Percentiles rank a stretch among this genome's conserved stretches.
Conservation (phyloP, 2,113 vertebrate genomes). For the Desmodus rotundus region DNA sequence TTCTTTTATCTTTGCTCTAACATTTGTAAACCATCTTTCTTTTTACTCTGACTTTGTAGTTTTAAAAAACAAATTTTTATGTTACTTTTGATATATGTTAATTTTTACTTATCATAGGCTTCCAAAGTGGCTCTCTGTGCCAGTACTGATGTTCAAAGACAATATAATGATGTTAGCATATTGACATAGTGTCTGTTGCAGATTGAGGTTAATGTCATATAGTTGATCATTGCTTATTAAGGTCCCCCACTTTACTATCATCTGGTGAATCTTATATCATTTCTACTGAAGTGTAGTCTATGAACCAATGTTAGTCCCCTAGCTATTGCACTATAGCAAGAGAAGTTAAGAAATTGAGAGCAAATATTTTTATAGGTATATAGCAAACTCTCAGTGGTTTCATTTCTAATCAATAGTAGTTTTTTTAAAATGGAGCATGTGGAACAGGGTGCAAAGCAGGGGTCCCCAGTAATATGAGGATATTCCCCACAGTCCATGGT, state of each 20-base stretch:
- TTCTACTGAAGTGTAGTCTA: neutral
- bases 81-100: neutral
- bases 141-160: neutral
- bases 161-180: neutral
- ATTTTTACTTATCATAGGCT: neutral
- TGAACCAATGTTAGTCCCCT: neutral
- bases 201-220: neutral
- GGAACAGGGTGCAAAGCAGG: no score
- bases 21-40: neutral
- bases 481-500: no score
- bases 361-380: neutral
- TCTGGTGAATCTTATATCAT: neutral
- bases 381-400: neutral
- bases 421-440: neutral
- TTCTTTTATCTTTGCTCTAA: slow-evolving; percentile 3
- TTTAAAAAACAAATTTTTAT: neutral
- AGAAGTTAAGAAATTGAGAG: neutral
- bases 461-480: no score
- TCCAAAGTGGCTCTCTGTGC: neutral
- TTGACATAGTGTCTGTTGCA: neutral
- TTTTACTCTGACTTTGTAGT: neutral
- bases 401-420: neutral
- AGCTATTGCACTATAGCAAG: neutral
- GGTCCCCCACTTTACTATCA: neutral
- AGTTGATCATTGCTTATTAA: neutral